Base-by-base conservation (phyloP, 2,888 invertebrate genomes). In the Ochropleura plecta region DNA sequence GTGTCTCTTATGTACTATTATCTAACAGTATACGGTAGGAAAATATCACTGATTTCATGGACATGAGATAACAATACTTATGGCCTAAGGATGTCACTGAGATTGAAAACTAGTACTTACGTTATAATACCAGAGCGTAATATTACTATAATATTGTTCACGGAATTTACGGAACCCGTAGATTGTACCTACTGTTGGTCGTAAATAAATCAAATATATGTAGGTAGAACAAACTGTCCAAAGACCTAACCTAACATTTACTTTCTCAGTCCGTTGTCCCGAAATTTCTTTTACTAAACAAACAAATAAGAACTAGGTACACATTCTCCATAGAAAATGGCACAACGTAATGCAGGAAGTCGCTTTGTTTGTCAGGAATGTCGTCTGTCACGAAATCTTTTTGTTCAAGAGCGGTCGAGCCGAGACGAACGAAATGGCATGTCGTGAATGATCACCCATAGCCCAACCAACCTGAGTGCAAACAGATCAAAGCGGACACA, bases 401-500 rank as follows among this genome's bases (percentile, higher is more conserved):
- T 84, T 85, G 82, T 82, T 81, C 69, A 70, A 82, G 78, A 78
- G 79, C 74, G 63, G 79, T 64, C 76, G 81, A 67, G 76, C 30
- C 72, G 79, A 77, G 65, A 62, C 72, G 73, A 72, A 82, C 64
- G 75, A 88, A 87, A 87, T 87, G 88, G 87, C 81, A 86, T 82
- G 83, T 81, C 77, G 76, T 84, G 85, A 88, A 83, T 86, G 88
- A 91, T 88, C 85, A 84, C 76, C 80, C 60, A 78, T 81, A 66
- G 73, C n/a, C 70, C 75, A 73, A 84, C 88, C 83, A 81, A 78
- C 79, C 81, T 83, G 76, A 88, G 83, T 85, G 86, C 84, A 90
- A 90, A 90, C 89, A 88, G 88, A 91, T 90, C 90, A 91, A 90
- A 91, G 89, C 79, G 42, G 66, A 40, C 8, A 46, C 84, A 91